Percentiles rank a stretch among this genome's conserved stretches.
Evolutionary conservation across 2,113 vertebrate species (phyloP).

Genomic region (Cochlearius cochlearius): DNA sequence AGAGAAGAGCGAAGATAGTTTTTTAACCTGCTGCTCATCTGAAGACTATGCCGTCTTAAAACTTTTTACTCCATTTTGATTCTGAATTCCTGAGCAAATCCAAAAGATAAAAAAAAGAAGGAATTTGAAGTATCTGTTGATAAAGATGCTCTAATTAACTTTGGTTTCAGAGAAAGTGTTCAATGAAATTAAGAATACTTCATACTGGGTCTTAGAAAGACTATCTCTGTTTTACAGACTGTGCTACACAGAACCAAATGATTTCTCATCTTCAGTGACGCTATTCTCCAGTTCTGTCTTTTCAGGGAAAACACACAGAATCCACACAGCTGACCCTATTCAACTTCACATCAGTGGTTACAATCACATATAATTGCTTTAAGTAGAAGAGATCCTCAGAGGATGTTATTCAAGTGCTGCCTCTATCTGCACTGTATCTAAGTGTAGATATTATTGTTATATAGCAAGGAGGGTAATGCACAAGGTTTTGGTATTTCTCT

Average conservation of each 20-base stretch:
- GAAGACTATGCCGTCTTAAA: background rate
- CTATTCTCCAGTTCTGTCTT: background rate
- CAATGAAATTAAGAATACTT: background rate
- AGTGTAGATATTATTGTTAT: background rate
- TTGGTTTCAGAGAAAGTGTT: background rate
- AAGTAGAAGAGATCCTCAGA: slow-evolving; percentile 25
- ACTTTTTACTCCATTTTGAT: background rate
- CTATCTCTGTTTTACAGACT: background rate
- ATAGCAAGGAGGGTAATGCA: background rate
- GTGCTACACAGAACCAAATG: background rate
- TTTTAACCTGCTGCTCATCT: background rate
- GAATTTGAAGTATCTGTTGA: background rate
- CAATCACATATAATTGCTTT: background rate
- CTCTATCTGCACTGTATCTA: background rate
- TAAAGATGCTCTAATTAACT: background rate
- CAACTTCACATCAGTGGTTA: background rate
- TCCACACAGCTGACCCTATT: background rate
- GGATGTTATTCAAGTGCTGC: background rate
- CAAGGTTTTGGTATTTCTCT: background rate
- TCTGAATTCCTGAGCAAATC: background rate
- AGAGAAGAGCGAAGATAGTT: background rate
- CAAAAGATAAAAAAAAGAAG: background rate
- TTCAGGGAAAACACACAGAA: background rate
- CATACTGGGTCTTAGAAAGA: background rate
- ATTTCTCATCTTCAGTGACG: background rate